A percentile compares a stretch with the other conserved stretches of the same genome.
Conservation (phyloP, 1,140 invertebrate species). For the Drosophila simulans region DNA sequence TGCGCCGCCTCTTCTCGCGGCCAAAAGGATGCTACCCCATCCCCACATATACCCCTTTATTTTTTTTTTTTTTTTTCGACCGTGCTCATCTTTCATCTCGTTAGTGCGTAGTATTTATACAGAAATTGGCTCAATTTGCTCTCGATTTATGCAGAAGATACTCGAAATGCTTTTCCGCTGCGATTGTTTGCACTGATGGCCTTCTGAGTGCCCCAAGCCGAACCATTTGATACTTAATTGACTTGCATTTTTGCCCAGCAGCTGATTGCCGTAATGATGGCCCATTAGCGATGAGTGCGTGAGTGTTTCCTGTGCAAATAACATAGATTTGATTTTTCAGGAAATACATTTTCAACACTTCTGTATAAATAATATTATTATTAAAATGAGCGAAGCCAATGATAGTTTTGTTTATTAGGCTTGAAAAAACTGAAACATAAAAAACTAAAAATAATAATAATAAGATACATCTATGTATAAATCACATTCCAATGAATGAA, state of each 20-base stretch:
- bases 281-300: constrained; percentile 56
- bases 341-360: too few relatives aligned
- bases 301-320: constrained; percentile 26
- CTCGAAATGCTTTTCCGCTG: constrained; percentile 68
- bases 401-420: too few relatives aligned
- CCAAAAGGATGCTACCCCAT: constrained; percentile 22
- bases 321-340: constrained; percentile 3
- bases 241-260: constrained; percentile 66
- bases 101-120: constrained; percentile 78
- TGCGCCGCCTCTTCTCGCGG: constrained; percentile 56
- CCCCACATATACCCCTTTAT: not conserved
- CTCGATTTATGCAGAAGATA: constrained; percentile 78
- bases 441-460: too few relatives aligned
- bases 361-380: too few relatives aligned
- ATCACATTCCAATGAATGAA: too few relatives aligned
- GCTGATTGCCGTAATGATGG: constrained; percentile 60
- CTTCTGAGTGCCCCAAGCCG: constrained; percentile 28
- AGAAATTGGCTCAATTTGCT: constrained; percentile 81
- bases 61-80: constrained; percentile 1
- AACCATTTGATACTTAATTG: constrained; percentile 81
- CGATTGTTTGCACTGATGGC: constrained; percentile 73
- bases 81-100: constrained; percentile 67
- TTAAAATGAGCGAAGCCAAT: too few relatives aligned
- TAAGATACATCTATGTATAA: too few relatives aligned
- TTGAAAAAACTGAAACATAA: not conserved